These are phyloP conservation scores for Amphiduros pacificus DNA, from an alignment of 2,888 invertebrate species.

Conservation along the genomic window DNA sequence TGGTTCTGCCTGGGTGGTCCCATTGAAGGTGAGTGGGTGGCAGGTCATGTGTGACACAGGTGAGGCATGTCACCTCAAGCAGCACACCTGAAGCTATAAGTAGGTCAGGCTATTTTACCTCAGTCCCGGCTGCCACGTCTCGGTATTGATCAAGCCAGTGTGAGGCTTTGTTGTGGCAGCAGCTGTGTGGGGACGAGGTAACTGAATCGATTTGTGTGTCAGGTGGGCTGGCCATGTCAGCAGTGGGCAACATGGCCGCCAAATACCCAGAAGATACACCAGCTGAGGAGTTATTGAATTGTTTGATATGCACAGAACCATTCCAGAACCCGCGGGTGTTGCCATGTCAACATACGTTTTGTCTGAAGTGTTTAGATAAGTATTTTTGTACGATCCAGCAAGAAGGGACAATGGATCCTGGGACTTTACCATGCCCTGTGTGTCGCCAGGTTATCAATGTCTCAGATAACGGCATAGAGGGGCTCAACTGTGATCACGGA, in stretches of 20 bases:
- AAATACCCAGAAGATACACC: conserved; percentile 13
- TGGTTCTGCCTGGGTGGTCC: too few species aligned
- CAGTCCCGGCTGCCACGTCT: too few species aligned
- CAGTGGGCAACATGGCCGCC: conserved; percentile 18
- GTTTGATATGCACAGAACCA: conserved; percentile 29
- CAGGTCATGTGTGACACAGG: too few species aligned
- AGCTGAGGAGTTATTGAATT: conserved; percentile 21
- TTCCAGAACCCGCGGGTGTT: conserved; percentile 27
- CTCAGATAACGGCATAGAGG: conserved; percentile 19
- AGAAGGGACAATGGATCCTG: conserved; percentile 11
- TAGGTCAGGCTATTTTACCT: too few species aligned
- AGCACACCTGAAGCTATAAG: too few species aligned
- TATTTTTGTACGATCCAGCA: conserved; percentile 20
- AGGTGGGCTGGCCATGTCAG: too few species aligned
- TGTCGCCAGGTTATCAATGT: conserved; percentile 23
- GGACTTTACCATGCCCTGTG: conserved; percentile 29
- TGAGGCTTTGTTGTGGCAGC: too few species aligned
- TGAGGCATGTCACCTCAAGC: too few species aligned
- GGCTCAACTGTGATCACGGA: conserved; percentile 7
- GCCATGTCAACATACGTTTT: conserved; percentile 31
- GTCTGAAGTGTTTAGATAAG: conserved; percentile 25
- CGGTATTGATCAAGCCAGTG: too few species aligned
- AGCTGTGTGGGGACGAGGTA: too few species aligned
- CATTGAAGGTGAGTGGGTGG: too few species aligned
- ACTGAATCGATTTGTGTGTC: too few species aligned